Base-by-base conservation (phyloP, 2,888 invertebrate genomes). In the Itoplectis maculator region DNA sequence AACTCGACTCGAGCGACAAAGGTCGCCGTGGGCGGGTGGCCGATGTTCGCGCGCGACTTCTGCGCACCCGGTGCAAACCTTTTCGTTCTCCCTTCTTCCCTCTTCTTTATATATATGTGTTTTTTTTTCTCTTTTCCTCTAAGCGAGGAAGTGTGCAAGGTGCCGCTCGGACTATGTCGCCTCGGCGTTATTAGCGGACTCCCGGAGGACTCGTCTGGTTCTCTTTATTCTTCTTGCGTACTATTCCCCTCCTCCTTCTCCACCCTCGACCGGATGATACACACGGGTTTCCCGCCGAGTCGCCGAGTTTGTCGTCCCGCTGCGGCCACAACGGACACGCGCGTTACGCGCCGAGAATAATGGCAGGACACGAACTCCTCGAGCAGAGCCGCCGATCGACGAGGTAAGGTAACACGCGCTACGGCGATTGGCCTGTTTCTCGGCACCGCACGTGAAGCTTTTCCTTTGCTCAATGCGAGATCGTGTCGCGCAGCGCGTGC, bases 281-380 rank as follows among this genome's bases (percentile, higher is more conserved):
- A 84, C 81, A 75, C 69, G 51, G 68, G 35, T 66, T 61, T 76
- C 61, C 20, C 56, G 15, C 74, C 74, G 74, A 59, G 45, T 81
- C 78, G 80, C 81, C 79, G 79, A 82, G 84, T 82, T 72, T 83
- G 78, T 81, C 83, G 37, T 69, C 63, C 90, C 82, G 88, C 90
- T 87, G 89, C n/a, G n/a, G n/a, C n/a, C n/a, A 80, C 72, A 87
- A 81, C 29, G 29, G 90, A 90, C 91, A 89, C 91, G 89, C 88
- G 91, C 85, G 86, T 85, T 74, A 65, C 63, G 69, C 72, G 54
- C 49, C 5, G 37, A 63, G 61, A 51, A 66, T 81, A 78, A 78
- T 74, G 42, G 20, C 7, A 35, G 69, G 68, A 54, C n/a, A n/a
- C 37, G 11, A 35, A 54, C 11, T 45, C 51, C 70, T 29, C 29